phyloP scores from a whole-genome alignment of 2,888 invertebrate species.

The Hyposoter didymator region DNA sequence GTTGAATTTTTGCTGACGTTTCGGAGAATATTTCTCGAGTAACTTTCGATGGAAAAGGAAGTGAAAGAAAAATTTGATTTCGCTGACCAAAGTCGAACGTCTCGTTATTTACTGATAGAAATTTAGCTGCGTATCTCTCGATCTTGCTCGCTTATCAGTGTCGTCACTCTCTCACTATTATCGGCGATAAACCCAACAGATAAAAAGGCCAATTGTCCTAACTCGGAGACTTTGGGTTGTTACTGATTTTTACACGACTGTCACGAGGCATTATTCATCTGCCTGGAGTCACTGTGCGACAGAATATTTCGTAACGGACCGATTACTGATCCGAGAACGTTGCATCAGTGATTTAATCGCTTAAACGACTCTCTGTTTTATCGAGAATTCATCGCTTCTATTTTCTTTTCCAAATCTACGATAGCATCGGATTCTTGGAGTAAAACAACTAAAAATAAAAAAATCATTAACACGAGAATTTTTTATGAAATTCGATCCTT shows the following conservation, averaged over 20 bases:
- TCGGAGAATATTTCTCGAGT: slow-evolving; percentile 2
- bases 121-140: background rate
- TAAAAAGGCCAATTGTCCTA: slow-evolving; percentile 7
- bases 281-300: background rate
- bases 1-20: background rate
- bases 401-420: background rate
- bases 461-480: background rate
- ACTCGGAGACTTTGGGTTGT: background rate
- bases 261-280: background rate
- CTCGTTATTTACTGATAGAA: background rate
- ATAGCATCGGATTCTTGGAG: background rate
- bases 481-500: background rate
- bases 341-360: background rate
- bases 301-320: background rate
- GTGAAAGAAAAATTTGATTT: background rate
- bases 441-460: background rate
- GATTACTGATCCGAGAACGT: background rate
- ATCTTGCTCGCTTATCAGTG: background rate
- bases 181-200: slow-evolving; percentile 27
- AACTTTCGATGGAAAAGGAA: background rate
- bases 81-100: background rate
- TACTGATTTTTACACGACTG: slow-evolving; percentile 1
- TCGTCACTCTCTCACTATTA: background rate
- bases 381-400: background rate
- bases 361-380: background rate